Evolutionary conservation across 2,797 vertebrate genomes (phyloP), one percentile per base, ranked within the genome.

Genomic region (Arctocebus calabarensis): DNA sequence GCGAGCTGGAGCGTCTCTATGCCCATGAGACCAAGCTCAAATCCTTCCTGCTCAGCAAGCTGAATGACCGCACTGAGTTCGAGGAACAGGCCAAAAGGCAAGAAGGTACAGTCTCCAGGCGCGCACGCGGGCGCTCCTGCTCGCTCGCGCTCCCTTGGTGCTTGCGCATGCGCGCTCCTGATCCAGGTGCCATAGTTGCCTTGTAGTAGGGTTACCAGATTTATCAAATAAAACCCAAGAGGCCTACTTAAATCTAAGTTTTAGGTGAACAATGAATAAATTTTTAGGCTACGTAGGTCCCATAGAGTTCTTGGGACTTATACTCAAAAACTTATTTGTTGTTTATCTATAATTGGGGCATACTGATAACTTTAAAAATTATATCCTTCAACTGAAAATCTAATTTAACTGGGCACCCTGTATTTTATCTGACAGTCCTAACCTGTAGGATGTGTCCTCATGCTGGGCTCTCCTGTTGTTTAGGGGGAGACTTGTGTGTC

Each of bases 11-110:
- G 13, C 95, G 95, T 0, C 16, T 96, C 57, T 91, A 97, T 0
- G 91, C 79, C 14, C 95, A 96, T 0, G 97, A 98, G 96, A 92
- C 27, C 79, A 98, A 97, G 17, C 96, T 98, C 82, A 98, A 98
- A 16, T 95, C 91, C 14, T 98, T 99, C 57, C 75, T 97, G 64
- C 82, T 98, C 0, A 0, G 97, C 95, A 98, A 98, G 43, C 57
- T 90, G 8, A 97, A 94, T 0, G 97, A 98, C 1, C 97, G 97
- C 10, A 85, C 52, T 0, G 70, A 95, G 2, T 5, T 97, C 3
- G 97, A 98, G 87, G 97, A 98, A 2, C 29, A 96, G 79, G 96
- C 95, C 90, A 97, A 66, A 79, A 96, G 29, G 75, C 92, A 95
- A 84, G 98, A 96, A 98, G 98, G 98, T 98, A 78, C 1, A 3